phyloP scores from a whole-genome alignment of 2,113 vertebrate species.

The Plecturocebus donacophilus region DNA sequence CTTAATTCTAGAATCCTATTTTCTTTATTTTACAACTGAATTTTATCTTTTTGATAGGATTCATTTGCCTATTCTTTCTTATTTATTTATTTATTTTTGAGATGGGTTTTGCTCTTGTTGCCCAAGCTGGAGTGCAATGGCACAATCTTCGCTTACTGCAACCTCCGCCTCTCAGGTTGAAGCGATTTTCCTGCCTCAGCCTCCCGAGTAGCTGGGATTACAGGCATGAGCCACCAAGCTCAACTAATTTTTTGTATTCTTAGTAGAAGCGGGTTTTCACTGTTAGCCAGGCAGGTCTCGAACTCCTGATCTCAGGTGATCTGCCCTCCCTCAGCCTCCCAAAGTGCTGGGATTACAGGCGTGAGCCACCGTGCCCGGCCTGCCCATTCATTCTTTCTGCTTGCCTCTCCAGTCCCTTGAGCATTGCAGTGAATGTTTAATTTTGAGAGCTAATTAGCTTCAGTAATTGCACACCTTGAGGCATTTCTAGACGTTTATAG shows the following conservation, averaged over 20 bases:
- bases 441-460: constrained; percentile 58
- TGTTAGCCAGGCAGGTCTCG: no score
- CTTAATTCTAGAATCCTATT: constrained; percentile 1
- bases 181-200: background rate
- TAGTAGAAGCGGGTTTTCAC: no score
- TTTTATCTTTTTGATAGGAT: background rate
- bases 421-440: constrained; percentile 38
- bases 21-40: constrained; percentile 21
- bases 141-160: background rate
- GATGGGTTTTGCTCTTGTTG: no score
- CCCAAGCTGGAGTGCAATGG: background rate
- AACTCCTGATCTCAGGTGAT: no score
- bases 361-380: background rate
- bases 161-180: background rate
- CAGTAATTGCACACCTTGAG: constrained; percentile 37
- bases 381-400: background rate
- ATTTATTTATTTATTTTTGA: no score
- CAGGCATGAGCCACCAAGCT: no score
- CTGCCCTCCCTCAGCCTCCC: no score
- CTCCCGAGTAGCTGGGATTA: no score
- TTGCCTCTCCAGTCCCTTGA: background rate
- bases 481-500: constrained; percentile 45
- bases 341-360: no score
- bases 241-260: no score
- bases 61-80: background rate